phyloP scores from a whole-genome alignment of 2,888 invertebrate species.

The Tuberolachnus salignus region DNA sequence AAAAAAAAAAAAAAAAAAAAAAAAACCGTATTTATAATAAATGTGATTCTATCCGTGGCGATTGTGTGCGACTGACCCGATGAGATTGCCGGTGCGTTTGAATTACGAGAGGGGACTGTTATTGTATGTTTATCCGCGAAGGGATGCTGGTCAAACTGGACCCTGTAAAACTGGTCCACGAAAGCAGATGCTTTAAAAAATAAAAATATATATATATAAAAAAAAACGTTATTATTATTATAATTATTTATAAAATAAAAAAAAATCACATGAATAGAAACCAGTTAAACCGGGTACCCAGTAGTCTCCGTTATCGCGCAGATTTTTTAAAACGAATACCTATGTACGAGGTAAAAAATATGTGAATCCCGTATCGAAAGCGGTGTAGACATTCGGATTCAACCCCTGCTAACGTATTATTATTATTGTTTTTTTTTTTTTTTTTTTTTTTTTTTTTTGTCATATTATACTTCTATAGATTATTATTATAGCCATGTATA shows the following conservation, averaged over 20 bases:
- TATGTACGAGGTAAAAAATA: not conserved
- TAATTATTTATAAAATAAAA: constrained; percentile 12
- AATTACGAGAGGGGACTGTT: not conserved
- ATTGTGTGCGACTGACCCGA: constrained; percentile 9
- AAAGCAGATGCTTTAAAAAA: constrained; percentile 38
- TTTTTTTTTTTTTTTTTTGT: too few relatives aligned
- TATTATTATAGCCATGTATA: too few relatives aligned
- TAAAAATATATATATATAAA: too few relatives aligned
- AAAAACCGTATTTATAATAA: too few relatives aligned
- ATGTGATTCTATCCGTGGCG: not conserved
- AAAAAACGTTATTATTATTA: constrained; percentile 48
- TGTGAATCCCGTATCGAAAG: constrained; percentile 30
- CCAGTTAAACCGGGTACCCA: constrained; percentile 48
- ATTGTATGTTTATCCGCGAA: constrained; percentile 17
- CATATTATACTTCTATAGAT: too few relatives aligned
- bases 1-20: too few relatives aligned
- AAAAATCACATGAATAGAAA: constrained; percentile 37
- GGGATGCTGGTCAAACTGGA: constrained; percentile 56
- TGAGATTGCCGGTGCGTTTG: not conserved
- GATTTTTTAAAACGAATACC: constrained; percentile 11
- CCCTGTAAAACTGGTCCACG: constrained; percentile 53
- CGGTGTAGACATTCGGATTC: not conserved
- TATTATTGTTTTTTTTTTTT: too few relatives aligned
- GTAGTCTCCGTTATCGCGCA: constrained; percentile 7
- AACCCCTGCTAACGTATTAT: not conserved